phyloP scores from a whole-genome alignment of 2,888 invertebrate species.

The Megaustenia siamemsis region DNA sequence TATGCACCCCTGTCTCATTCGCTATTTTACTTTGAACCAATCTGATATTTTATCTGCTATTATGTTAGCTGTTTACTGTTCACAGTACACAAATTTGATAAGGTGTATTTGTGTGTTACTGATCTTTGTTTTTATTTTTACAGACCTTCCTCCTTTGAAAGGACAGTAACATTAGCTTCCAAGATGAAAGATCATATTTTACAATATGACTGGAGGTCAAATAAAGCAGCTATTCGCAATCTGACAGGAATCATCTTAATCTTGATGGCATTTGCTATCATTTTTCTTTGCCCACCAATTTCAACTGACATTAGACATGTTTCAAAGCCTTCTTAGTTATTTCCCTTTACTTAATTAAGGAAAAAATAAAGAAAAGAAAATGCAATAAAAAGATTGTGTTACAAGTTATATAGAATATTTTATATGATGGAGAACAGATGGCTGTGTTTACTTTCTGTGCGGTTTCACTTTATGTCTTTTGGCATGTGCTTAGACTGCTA shows the following conservation, averaged over 20 bases:
- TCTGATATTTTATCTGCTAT: too few relatives aligned
- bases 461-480: too few relatives aligned
- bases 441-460: too few relatives aligned
- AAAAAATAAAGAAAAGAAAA: too few relatives aligned
- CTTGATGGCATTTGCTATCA: slow-evolving; percentile 29
- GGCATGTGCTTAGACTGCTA: too few relatives aligned
- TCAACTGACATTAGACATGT: slow-evolving; percentile 30
- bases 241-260: slow-evolving; percentile 33
- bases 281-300: slow-evolving; percentile 43
- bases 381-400: too few relatives aligned
- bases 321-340: slow-evolving; percentile 14
- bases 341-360: not conserved
- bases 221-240: slow-evolving; percentile 46
- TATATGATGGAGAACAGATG: too few relatives aligned
- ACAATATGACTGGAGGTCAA: slow-evolving; percentile 46
- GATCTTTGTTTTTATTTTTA: not conserved
- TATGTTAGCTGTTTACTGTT: too few relatives aligned
- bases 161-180: not conserved
- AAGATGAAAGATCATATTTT: slow-evolving; percentile 27
- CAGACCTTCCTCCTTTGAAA: slow-evolving; percentile 34
- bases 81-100: too few relatives aligned
- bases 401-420: too few relatives aligned
- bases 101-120: not conserved
- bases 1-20: too few relatives aligned
- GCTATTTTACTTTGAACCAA: too few relatives aligned